Conservation (phyloP, 2,888 invertebrate species). For the Papilio elwesi region DNA sequence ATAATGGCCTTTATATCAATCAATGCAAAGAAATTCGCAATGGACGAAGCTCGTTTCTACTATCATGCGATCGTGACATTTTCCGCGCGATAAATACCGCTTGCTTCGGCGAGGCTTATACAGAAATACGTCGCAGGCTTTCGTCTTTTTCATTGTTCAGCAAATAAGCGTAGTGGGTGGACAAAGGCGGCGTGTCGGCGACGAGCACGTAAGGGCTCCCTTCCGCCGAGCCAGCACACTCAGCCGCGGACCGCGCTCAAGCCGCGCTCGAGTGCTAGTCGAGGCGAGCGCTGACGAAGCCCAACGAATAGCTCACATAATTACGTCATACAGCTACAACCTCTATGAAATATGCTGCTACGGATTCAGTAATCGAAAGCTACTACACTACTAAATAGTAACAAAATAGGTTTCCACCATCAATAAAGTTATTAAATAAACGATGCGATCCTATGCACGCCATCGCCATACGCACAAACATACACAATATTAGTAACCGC, state of each 20-base stretch:
- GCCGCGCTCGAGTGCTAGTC: conserved; percentile 70
- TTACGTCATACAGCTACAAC: conserved; percentile 71
- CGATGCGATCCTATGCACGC: too few species aligned
- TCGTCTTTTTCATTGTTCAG: conserved; percentile 83
- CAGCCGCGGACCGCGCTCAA: conserved; percentile 66
- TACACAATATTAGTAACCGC: too few species aligned
- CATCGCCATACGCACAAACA: too few species aligned
- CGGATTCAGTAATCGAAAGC: conserved; percentile 56
- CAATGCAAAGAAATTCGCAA: conserved; percentile 72
- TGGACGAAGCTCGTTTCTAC: conserved; percentile 61
- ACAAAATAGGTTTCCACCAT: too few species aligned
- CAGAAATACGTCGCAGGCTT: conserved; percentile 71
- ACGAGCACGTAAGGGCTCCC: conserved; percentile 79
- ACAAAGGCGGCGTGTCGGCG: conserved; percentile 81
- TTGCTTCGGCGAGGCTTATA: conserved; percentile 56
- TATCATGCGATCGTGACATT: conserved; percentile 65
- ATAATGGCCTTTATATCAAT: conserved; percentile 78
- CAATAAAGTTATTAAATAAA: too few species aligned
- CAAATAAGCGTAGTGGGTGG: conserved; percentile 83
- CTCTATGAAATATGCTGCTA: conserved; percentile 66
- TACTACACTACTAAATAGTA: neutral
- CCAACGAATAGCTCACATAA: conserved; percentile 74
- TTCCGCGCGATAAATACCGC: conserved; percentile 62
- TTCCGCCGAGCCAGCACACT: conserved; percentile 82
- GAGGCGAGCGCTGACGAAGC: conserved; percentile 78